Percentiles rank a stretch among this genome's conserved stretches.
Conservation (phyloP, 2,888 invertebrate genomes). For the Cephonodes hylas region DNA sequence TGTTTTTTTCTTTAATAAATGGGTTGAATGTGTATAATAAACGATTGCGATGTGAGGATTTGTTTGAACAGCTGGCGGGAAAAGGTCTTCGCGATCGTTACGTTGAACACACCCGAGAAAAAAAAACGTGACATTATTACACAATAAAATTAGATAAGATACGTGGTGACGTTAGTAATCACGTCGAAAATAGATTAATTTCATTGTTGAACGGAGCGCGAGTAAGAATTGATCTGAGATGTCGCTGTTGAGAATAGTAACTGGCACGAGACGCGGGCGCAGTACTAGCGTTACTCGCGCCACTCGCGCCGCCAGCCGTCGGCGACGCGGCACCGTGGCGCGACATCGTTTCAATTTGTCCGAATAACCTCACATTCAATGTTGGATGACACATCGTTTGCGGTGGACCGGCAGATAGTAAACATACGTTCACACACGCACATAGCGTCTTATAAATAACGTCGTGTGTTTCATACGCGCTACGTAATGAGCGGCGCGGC, state of each 20-base stretch:
- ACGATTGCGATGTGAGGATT: not conserved
- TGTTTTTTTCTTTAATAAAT: not conserved
- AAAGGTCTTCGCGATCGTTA: slow-evolving; percentile 2
- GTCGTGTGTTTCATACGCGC: slow-evolving; percentile 66
- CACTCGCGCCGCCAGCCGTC: slow-evolving; percentile 15
- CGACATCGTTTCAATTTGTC: slow-evolving; percentile 56
- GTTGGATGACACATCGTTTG: slow-evolving; percentile 75
- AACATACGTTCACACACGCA: slow-evolving; percentile 69
- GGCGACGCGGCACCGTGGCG: slow-evolving; percentile 27
- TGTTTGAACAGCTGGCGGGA: slow-evolving; percentile 10
- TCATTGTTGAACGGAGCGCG: slow-evolving; percentile 24
- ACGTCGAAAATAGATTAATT: slow-evolving; percentile 4
- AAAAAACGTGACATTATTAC: slow-evolving; percentile 11
- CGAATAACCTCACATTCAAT: slow-evolving; percentile 68
- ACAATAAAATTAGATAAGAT: slow-evolving; percentile 15
- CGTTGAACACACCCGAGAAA: not conserved
- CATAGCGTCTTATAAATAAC: slow-evolving; percentile 71
- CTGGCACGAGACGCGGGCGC: slow-evolving; percentile 41
- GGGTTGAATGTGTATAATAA: not conserved
- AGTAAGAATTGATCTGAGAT: slow-evolving; percentile 34
- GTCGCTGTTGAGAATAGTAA: slow-evolving; percentile 40
- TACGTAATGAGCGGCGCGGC: slow-evolving; percentile 64
- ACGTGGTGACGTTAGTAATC: not conserved
- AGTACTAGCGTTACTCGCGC: slow-evolving; percentile 21
- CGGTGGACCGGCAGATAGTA: slow-evolving; percentile 70